These are phyloP conservation scores for Acinonyx jubatus DNA, from an alignment of 2,113 vertebrate species.

Conservation along the genomic window DNA sequence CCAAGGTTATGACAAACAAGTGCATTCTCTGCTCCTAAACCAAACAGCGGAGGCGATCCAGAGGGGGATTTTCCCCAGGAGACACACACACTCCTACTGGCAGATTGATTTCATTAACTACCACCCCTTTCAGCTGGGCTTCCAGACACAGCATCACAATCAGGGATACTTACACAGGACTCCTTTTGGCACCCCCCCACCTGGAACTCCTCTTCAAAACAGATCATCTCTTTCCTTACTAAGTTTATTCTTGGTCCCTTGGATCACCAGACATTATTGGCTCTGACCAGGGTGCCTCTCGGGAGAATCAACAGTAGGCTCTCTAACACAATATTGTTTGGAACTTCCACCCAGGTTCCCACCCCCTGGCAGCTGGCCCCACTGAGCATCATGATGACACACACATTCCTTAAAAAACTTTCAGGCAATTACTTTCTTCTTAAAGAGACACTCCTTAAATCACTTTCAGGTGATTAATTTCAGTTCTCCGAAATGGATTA, in stretches of 20 bases:
- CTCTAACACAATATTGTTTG: background rate
- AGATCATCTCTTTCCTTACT: background rate
- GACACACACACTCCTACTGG: accelerated
- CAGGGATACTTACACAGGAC: background rate
- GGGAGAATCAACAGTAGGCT: background rate
- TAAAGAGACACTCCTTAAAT: background rate
- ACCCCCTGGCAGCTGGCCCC: background rate
- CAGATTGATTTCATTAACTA: background rate
- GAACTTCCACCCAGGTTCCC: background rate
- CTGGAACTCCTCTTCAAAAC: background rate
- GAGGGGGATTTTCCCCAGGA: background rate
- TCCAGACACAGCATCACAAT: background rate
- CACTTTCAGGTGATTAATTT: background rate
- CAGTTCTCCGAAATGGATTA: background rate
- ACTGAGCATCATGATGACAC: background rate
- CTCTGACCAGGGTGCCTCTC: background rate
- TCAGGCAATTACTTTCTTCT: background rate
- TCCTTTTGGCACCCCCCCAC: background rate
- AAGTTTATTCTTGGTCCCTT: background rate
- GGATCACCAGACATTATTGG: background rate
- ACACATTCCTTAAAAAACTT: background rate
- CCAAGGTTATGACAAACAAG: background rate
- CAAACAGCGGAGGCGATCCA: too few species aligned
- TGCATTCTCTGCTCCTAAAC: background rate
- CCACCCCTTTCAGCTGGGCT: background rate